Conservation (phyloP, 1,140 invertebrate species). For the Condylostylus longicornis region DNA sequence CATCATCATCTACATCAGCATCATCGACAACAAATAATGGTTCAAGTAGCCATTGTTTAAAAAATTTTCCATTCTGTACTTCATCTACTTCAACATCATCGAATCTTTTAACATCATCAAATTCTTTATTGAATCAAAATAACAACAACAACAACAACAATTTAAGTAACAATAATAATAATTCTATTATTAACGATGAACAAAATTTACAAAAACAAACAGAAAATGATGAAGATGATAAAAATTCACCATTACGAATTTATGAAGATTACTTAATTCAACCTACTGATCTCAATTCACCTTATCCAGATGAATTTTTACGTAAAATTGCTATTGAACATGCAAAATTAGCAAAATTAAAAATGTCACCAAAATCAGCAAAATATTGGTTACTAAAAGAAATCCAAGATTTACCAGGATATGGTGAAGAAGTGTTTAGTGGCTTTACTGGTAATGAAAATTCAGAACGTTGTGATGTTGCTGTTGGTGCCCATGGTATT, state of each 20-base stretch:
- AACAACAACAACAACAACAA: conserved; percentile 17
- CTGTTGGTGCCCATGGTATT: conserved; percentile 67
- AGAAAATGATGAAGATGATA: conserved; percentile 2
- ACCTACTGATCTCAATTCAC: conserved; percentile 2
- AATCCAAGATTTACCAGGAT: conserved; percentile 58
- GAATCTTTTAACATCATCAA: too few relatives aligned
- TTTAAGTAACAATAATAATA: too few relatives aligned
- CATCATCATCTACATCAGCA: neutral
- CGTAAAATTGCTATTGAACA: conserved; percentile 26
- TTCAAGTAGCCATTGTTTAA: conserved; percentile 1
- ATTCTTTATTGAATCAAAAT: too few relatives aligned
- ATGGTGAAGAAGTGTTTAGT: conserved; percentile 70
- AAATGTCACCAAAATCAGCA: conserved; percentile 35
- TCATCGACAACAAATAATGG: conserved; percentile 5
- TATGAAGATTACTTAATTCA: conserved; percentile 25
- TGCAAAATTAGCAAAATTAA: conserved; percentile 22
- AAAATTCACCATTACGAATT: conserved; percentile 17
- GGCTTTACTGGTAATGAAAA: conserved; percentile 40
- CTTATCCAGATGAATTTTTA: conserved; percentile 21
- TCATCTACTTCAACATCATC: conserved; percentile 13
- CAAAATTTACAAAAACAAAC: conserved; percentile 1
- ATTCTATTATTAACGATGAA: neutral
- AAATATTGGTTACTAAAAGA: conserved; percentile 70
- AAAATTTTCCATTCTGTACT: too few relatives aligned
- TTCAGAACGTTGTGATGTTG: conserved; percentile 23